These are phyloP conservation scores for Cheirogaleus medius DNA, from an alignment of 2,113 vertebrate species.

Conservation along the genomic window DNA sequence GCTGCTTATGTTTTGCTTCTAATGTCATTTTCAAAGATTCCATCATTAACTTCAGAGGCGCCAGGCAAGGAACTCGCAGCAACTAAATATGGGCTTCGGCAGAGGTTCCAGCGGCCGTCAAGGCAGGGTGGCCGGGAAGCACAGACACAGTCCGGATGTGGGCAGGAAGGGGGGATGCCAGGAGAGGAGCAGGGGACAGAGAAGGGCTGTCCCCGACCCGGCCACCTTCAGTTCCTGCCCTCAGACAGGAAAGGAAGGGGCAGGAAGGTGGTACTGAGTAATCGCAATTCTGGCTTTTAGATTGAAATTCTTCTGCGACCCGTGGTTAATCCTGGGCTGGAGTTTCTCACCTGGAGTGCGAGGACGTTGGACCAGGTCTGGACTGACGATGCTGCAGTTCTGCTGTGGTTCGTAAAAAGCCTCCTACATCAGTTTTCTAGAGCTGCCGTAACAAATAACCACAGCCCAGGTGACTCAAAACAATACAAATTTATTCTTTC, in stretches of 20 bases:
- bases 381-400: not conserved
- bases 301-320: not conserved
- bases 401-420: not conserved
- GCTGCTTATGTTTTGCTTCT: constrained; percentile 76
- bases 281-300: no score
- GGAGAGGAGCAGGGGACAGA: not conserved
- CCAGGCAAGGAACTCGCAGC: constrained; percentile 36
- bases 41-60: constrained; percentile 75
- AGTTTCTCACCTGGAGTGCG: not conserved
- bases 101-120: constrained; percentile 33
- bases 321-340: no score
- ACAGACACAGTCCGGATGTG: not conserved
- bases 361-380: not conserved
- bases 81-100: constrained; percentile 74
- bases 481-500: not conserved
- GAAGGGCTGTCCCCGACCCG: not conserved
- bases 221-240: not conserved
- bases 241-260: not conserved
- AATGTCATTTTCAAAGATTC: constrained; percentile 77
- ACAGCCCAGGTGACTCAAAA: not conserved
- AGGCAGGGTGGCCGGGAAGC: not conserved
- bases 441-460: not conserved
- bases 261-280: not conserved
- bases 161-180: not conserved
- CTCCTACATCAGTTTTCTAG: not conserved